Evolutionary conservation across 2,113 vertebrate species (phyloP).

Genomic region (Thunnus maccoyii): DNA sequence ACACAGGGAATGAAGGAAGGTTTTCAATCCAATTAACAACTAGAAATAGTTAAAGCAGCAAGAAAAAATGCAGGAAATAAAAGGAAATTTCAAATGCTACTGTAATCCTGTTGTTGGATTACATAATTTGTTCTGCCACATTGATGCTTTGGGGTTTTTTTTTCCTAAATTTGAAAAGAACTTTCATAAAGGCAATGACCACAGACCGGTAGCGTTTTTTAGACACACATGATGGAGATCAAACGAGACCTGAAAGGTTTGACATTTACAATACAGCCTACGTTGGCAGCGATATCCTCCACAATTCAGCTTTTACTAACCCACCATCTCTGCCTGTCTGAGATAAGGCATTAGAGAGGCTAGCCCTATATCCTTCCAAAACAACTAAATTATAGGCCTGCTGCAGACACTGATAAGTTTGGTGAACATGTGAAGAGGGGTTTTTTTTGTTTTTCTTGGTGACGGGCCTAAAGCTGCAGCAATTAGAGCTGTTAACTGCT

Average conservation of each 20-base stretch:
- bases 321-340: constrained; percentile 36
- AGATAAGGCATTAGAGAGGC: constrained; percentile 47
- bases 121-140: neutral
- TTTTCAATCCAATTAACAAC: too few relatives aligned
- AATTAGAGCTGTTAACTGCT: neutral
- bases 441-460: neutral
- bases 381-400: constrained; percentile 22
- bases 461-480: neutral
- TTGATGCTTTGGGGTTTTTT: neutral
- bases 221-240: constrained; percentile 34
- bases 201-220: constrained; percentile 1
- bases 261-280: constrained; percentile 43
- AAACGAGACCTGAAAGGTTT: constrained; percentile 41
- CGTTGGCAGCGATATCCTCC: constrained; percentile 20
- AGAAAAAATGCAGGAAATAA: neutral
- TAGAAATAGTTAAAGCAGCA: too few relatives aligned
- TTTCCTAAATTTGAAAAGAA: neutral
- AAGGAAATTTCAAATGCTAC: neutral
- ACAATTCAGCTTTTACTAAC: constrained; percentile 10
- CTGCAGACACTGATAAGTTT: constrained; percentile 38
- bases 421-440: neutral
- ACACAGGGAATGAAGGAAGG: neutral
- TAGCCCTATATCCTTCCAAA: constrained; percentile 8
- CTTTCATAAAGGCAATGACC: neutral
- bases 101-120: neutral